Base-by-base conservation (phyloP, 1,140 invertebrate genomes). In the Drosophila trapezifrons region DNA sequence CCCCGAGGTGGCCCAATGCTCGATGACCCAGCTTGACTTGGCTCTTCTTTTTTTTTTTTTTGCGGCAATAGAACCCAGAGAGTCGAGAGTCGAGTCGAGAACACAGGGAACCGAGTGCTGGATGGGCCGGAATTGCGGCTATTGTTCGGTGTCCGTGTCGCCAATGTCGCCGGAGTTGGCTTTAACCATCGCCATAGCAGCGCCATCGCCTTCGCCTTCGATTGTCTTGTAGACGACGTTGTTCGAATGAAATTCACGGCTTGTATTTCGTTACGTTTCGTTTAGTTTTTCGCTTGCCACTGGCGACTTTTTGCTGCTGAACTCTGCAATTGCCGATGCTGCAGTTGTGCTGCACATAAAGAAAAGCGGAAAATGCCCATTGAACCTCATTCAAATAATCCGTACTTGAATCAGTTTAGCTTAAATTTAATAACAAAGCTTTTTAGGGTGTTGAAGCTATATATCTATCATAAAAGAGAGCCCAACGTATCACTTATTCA, bases 161-260 rank as follows among this genome's bases (percentile, higher is more conserved):
- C 62, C 77, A 77, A 77, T 87, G 83, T 83, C 80, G 83, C 84
- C 85, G 78, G 76, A 87, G 83, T 87, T 78, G 87, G 76, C 86
- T 82, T 70, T 27, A 58, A 54, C 67, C 72, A 62, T 82, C 69
- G 73, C 76, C 83, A 78, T 76, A 55, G 83, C 62, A 77, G 78
- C 78, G 73, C 77, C 84, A 78, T 86, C 76, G 85, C 78, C 85
- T 78, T 79, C 73, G 83, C 73, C 86, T 80, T 80, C 76, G 80
- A 86, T 87, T 87, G 77, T 89, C 83, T 90, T 89, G 87, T 90
- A 86, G 87, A 83, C 76, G 87, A 72, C 69, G 87, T 80, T 87
- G 80, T 87, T 90, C 79, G 69, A 87, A 87, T 87, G 80, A 87
- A 87, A 87, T 87, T 87, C 84, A 89, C 84, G 84, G 84, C 84